A percentile compares a stretch with the other conserved stretches of the same genome.
phyloP scores from a whole-genome alignment of 1,140 invertebrate species.

The Drosophila triauraria region DNA sequence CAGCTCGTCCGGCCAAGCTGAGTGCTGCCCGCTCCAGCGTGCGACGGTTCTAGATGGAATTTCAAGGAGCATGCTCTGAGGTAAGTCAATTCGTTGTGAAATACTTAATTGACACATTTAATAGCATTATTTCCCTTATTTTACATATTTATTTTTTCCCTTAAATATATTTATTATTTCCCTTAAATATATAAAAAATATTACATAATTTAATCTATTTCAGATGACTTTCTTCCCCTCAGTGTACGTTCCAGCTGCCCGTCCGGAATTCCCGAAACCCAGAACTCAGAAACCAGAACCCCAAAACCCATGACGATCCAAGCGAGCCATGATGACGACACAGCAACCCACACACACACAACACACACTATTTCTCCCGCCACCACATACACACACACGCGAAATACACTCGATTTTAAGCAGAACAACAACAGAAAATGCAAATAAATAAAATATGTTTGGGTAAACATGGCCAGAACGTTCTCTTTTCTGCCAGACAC shows the following conservation, averaged over 20 bases:
- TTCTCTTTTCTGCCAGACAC: conserved; percentile 29
- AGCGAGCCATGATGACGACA: conserved; percentile 48
- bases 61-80: conserved; percentile 18
- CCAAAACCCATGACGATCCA: conserved; percentile 63
- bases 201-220: not conserved
- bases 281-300: conserved; percentile 17
- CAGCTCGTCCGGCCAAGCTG: conserved; percentile 66
- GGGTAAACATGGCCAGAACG: conserved; percentile 52
- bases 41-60: conserved; percentile 52
- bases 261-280: conserved; percentile 28
- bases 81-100: not conserved
- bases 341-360: conserved; percentile 5
- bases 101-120: too few species aligned
- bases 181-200: not conserved
- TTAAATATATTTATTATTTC: too few species aligned
- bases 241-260: conserved; percentile 24
- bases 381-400: conserved; percentile 20
- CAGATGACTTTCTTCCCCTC: not conserved
- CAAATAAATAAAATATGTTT: conserved; percentile 62
- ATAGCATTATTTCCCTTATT: too few species aligned
- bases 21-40: conserved; percentile 40
- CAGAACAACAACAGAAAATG: conserved; percentile 11
- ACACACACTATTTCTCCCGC: conserved; percentile 11
- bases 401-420: conserved; percentile 42
- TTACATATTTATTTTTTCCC: too few species aligned